Percentiles rank a stretch among this genome's conserved stretches.
These are phyloP conservation scores for Fissipunctia ypsillon DNA, from an alignment of 2,888 invertebrate species.

Conservation along the genomic window DNA sequence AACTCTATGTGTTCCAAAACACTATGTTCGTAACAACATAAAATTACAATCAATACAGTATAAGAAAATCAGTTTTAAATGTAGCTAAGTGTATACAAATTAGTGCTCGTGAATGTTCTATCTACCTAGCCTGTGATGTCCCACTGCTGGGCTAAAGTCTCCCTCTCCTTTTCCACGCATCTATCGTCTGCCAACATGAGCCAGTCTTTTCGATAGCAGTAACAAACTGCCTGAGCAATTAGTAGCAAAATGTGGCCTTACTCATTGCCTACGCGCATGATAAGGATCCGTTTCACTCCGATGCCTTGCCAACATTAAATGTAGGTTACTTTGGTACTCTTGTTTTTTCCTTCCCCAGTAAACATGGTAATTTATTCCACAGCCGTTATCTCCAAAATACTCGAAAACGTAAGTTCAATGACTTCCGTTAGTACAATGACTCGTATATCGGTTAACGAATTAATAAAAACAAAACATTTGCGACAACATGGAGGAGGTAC, in stretches of 20 bases:
- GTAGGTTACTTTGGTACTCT: constrained; percentile 34
- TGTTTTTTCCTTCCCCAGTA: constrained; percentile 33
- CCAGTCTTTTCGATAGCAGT: not conserved
- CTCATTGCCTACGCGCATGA: constrained; percentile 42
- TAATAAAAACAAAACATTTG: constrained; percentile 61
- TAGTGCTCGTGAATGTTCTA: no score
- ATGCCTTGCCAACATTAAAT: constrained; percentile 46
- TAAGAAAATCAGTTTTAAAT: no score
- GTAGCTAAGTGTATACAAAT: no score
- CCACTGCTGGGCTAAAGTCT: not conserved
- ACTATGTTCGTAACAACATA: no score
- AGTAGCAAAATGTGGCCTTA: constrained; percentile 28
- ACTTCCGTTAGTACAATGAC: constrained; percentile 67
- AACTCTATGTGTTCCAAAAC: no score
- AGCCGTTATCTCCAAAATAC: constrained; percentile 58
- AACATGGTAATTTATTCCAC: constrained; percentile 63
- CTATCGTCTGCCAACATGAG: not conserved
- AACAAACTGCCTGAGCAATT: constrained; percentile 10
- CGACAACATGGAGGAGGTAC: constrained; percentile 32
- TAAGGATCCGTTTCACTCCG: constrained; percentile 58
- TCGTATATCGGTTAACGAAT: constrained; percentile 49
- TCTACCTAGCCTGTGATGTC: no score
- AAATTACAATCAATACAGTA: no score
- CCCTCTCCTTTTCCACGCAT: not conserved
- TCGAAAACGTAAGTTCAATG: constrained; percentile 60